Percentiles rank a stretch among this genome's conserved stretches.
These are phyloP conservation scores for Arizona elegans DNA, from an alignment of 2,113 vertebrate species.

Conservation along the genomic window DNA sequence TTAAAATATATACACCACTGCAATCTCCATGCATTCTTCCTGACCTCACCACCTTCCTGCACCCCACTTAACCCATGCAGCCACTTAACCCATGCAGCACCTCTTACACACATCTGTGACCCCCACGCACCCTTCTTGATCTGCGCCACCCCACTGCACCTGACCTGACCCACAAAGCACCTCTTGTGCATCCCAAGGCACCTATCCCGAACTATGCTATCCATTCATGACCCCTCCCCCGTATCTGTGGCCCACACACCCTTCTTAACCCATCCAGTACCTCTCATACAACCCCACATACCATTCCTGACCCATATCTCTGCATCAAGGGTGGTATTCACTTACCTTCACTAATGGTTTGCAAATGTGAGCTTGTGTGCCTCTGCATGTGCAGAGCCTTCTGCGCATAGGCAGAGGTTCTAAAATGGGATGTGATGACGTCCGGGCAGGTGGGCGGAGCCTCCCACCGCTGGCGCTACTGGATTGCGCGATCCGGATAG, in stretches of 20 bases:
- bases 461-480: too few relatives aligned
- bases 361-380: too few relatives aligned
- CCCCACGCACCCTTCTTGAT: neutral
- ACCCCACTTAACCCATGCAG: neutral
- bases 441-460: too few relatives aligned
- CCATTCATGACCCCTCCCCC: neutral
- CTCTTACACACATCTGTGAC: neutral
- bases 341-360: too few relatives aligned
- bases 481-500: too few relatives aligned
- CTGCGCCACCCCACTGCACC: neutral
- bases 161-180: too few relatives aligned
- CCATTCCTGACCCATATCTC: neutral
- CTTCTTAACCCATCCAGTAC: neutral
- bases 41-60: neutral
- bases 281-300: neutral
- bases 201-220: neutral
- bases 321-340: neutral
- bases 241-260: neutral
- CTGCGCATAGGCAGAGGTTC: too few relatives aligned
- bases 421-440: too few relatives aligned
- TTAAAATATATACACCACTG: constrained; percentile 45
- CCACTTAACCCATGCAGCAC: neutral
- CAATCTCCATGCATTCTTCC: neutral
- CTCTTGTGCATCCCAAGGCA: neutral
- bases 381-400: too few relatives aligned